Evolutionary conservation across 2,888 invertebrate genomes (phyloP).

Genomic region (Melanotus villosus): DNA sequence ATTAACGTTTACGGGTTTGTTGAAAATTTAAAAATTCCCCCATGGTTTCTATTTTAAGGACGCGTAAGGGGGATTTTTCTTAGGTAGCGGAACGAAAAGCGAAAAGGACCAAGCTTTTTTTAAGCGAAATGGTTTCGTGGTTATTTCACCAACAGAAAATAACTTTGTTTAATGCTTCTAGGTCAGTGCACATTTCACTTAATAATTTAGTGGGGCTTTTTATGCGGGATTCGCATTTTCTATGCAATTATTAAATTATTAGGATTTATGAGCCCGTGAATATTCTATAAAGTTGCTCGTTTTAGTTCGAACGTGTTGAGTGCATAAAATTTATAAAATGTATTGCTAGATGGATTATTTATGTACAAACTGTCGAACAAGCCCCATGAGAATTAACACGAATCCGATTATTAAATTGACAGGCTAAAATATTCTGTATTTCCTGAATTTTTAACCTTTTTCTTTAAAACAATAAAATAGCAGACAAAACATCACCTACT

Average conservation of each 20-base stretch:
- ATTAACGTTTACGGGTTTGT: constrained; percentile 38
- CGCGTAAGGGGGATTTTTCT: constrained; percentile 13
- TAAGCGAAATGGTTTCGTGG: not conserved
- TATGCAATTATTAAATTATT: not conserved
- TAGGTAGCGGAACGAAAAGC: not conserved
- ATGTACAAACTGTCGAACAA: too few species aligned
- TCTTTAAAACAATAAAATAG: too few species aligned
- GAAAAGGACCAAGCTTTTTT: constrained; percentile 5
- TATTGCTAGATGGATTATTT: too few species aligned
- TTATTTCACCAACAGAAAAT: not conserved
- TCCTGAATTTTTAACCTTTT: too few species aligned
- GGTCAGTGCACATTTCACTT: not conserved
- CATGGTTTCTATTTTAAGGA: not conserved
- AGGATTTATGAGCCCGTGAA: not conserved
- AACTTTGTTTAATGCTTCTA: not conserved
- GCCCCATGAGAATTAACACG: too few species aligned
- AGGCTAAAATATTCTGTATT: too few species aligned
- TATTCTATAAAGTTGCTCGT: too few species aligned
- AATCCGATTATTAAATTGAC: too few species aligned
- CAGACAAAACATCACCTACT: too few species aligned
- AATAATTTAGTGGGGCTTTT: constrained; percentile 1
- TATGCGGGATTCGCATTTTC: not conserved
- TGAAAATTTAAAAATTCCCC: constrained; percentile 33
- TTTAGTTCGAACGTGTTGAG: too few species aligned
- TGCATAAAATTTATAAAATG: too few species aligned